Evolutionary conservation across 2,888 invertebrate genomes (phyloP), one percentile per base, ranked within the genome.

Genomic region (Ennomos fuscantarius): DNA sequence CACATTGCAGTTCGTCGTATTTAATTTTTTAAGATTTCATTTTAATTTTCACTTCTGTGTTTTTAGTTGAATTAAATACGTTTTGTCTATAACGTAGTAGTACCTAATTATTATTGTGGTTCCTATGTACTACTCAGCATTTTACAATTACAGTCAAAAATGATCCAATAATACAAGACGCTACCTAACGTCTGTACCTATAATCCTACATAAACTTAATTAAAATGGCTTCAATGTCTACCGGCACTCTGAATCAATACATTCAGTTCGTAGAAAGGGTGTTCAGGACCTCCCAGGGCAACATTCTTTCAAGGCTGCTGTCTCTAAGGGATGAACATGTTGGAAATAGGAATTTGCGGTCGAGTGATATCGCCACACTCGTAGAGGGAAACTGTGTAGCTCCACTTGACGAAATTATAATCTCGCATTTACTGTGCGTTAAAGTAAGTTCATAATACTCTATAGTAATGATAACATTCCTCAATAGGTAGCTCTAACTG

Each of bases 371-470:
- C 0, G 96, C 96, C 64, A 86, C 92, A 32, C 87, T 94, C 24
- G 95, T 97, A 1, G 94, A 95, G 70, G 93, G 95, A 48, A 94
- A 95, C 70, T 90, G 97, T 59, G 93, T 95, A 45, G 87, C 94
- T 8, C 96, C 97, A 0, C 88, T 96, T 54, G 96, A 96, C 80
- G 97, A 97, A 78, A 90, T 97, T 40, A 93, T 96, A 2, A 92
- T 94, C 44, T 92, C 94, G 6, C 98, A 98, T 82, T 83, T 98
- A n/a, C 94, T 93, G 72, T 94, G 95, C 67, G 84, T 95, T 0
- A 94, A 92, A 79, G 95, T 95, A 83, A 72, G 65, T 34, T 11
- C 10, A 0, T 24, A 24, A 6, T 24, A 24, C 1, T 24, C 24
- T 24, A 6, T 24, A 24, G 6, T 24, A 24, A 6, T 24, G 6